These are phyloP conservation scores for Phania funesta DNA, from an alignment of 2,888 invertebrate species.

Conservation along the genomic window DNA sequence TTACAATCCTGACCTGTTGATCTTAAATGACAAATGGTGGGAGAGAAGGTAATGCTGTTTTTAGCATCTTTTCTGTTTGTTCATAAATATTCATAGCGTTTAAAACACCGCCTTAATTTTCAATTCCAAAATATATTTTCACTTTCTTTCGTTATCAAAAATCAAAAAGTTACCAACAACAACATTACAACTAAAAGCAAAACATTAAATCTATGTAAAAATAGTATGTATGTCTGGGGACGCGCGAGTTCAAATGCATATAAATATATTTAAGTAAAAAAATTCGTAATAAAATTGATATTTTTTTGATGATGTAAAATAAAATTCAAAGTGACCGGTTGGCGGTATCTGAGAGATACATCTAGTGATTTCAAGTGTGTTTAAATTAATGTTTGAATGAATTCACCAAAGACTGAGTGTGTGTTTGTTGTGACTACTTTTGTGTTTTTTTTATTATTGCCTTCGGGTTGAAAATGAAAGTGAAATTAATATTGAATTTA, in stretches of 20 bases:
- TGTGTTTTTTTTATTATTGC: constrained; percentile 41
- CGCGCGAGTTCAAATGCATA: constrained; percentile 41
- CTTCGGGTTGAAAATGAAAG: constrained; percentile 61
- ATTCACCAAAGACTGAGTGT: constrained; percentile 20
- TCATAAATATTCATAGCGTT: constrained; percentile 64
- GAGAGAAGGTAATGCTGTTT: constrained; percentile 12
- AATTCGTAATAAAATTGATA: constrained; percentile 45
- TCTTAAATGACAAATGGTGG: constrained; percentile 51
- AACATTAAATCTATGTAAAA: constrained; percentile 10
- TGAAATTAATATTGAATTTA: constrained; percentile 65
- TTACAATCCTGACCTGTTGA: constrained; percentile 51
- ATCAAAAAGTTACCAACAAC: constrained; percentile 40
- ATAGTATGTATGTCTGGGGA: constrained; percentile 18
- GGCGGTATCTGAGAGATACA: constrained; percentile 37
- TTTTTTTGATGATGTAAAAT: constrained; percentile 54
- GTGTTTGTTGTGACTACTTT: constrained; percentile 7
- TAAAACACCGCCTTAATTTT: constrained; percentile 57
- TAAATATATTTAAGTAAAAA: constrained; percentile 8
- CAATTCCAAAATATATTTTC: constrained; percentile 55
- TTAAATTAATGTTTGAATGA: constrained; percentile 31
- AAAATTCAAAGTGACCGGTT: constrained; percentile 61
- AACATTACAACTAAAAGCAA: background rate
- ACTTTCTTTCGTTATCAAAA: constrained; percentile 67
- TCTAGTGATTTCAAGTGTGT: constrained; percentile 33
- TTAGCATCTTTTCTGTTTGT: constrained; percentile 17